Evolutionary conservation across 2,113 vertebrate species (phyloP).

Genomic region (Podiceps cristatus): DNA sequence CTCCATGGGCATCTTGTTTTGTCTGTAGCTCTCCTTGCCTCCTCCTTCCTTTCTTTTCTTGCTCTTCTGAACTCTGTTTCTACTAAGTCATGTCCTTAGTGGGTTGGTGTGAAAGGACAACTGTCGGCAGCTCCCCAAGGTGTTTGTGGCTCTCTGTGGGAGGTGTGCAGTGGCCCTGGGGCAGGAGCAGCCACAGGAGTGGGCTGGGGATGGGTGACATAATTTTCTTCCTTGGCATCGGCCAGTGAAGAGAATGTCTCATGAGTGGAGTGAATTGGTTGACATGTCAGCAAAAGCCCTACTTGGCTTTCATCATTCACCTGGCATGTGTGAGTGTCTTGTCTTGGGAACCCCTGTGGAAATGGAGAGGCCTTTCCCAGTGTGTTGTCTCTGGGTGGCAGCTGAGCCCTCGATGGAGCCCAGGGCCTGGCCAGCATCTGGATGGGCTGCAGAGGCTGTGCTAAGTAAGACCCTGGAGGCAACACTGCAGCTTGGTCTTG

Average conservation of each 20-base stretch:
- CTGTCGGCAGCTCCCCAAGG: not conserved
- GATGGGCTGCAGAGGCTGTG: accelerated
- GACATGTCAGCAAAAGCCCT: not conserved
- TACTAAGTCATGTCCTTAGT: not conserved
- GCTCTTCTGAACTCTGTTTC: not conserved
- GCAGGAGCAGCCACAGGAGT: not conserved
- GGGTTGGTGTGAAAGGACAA: not conserved
- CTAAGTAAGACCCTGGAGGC: not conserved
- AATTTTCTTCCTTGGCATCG: not conserved
- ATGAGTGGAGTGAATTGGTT: not conserved
- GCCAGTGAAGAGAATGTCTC: not conserved
- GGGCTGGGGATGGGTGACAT: not conserved
- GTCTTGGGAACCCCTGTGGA: not conserved
- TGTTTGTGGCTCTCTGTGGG: not conserved
- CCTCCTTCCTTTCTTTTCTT: not conserved
- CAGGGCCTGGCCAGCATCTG: not conserved
- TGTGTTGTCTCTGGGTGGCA: not conserved
- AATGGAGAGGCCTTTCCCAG: not conserved
- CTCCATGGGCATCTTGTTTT: not conserved
- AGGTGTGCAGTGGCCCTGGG: not conserved
- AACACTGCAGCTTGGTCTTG: not conserved
- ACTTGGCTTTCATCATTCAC: not conserved
- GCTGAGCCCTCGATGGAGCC: not conserved
- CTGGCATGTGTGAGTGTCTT: not conserved
- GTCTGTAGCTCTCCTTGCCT: not conserved